phyloP scores from a whole-genome alignment of 2,888 invertebrate genomes.

The Drosophila vallismaia region DNA sequence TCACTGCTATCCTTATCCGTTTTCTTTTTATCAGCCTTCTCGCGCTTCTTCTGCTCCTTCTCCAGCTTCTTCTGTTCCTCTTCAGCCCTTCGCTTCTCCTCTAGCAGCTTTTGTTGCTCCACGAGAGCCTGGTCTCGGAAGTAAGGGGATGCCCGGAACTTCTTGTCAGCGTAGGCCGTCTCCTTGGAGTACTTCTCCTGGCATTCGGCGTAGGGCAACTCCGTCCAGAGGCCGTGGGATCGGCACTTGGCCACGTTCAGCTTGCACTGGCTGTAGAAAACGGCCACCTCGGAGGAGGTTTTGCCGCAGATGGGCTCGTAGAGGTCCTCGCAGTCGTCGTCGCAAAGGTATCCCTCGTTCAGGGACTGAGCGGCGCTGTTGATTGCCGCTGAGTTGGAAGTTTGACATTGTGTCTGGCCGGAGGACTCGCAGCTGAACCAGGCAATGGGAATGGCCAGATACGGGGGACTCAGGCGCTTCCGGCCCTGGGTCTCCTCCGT shows the following conservation, averaged over 20 bases:
- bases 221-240: slow-evolving; percentile 77
- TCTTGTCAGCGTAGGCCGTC: slow-evolving; percentile 73
- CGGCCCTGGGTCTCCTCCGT: slow-evolving; percentile 17
- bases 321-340: slow-evolving; percentile 74
- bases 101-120: slow-evolving; percentile 7
- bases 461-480: slow-evolving; percentile 71
- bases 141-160: slow-evolving; percentile 74
- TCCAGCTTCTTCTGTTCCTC: slow-evolving; percentile 39
- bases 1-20: slow-evolving; percentile 47
- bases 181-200: slow-evolving; percentile 71
- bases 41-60: slow-evolving; percentile 25
- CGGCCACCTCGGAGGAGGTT: slow-evolving; percentile 74
- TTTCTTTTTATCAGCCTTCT: slow-evolving; percentile 23
- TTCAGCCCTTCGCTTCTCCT: slow-evolving; percentile 24
- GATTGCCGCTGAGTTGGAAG: slow-evolving; percentile 61
- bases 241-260: slow-evolving; percentile 80
- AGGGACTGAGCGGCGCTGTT: slow-evolving; percentile 67
- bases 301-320: slow-evolving; percentile 79
- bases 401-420: slow-evolving; percentile 54
- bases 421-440: slow-evolving; percentile 69
- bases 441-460: slow-evolving; percentile 78
- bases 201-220: slow-evolving; percentile 70
- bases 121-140: slow-evolving; percentile 56
- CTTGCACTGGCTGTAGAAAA: slow-evolving; percentile 80
- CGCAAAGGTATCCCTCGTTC: slow-evolving; percentile 77